Base-by-base conservation (phyloP, 2,888 invertebrate species). In the Clunio marinus region DNA sequence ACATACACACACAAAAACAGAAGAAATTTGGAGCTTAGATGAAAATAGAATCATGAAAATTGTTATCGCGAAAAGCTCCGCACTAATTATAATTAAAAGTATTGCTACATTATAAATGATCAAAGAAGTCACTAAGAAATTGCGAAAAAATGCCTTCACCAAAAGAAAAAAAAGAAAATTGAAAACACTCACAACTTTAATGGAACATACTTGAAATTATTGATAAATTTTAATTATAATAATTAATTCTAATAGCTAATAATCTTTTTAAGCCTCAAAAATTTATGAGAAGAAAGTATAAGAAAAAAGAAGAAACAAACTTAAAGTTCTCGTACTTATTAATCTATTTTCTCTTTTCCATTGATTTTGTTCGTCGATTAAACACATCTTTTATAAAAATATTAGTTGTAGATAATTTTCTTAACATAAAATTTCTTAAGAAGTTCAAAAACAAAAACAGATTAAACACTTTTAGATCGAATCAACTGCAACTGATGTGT, bases 91-190 rank as follows among this genome's bases (percentile, higher is more conserved):
- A 35, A 60, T 60, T 22, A 22, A 51, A 45, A 63, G 45, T 63
- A 63, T 63, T 63, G 63, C 46, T 63, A 46, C 60, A 35, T 46
- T 46, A 63, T 62, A 63, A 25, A 63, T 63, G 63, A 63, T 63
- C 63, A 57, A 63, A 51, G 8, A 32, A 63, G 63, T 46, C 63
- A 63, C 46, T 46, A 20, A 37, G 10, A 62, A 45, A 63, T 25
- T 45, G 46, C 46, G 63, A 17, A 20, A 63, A 63, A 63, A 63
- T 63, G 63, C 63, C 63, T 63, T 63, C 63, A 63, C 63, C 46
- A 45, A 27, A 63, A 41, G n/a, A 63, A 60, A 35, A 59, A 41
- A 41, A 41, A 37, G 2, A 60, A 60, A 32, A 37, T 32, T 15
- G 27, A 51, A 51, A 51, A 51, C 22, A 15, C 22, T 51, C 58